Evolutionary conservation across 2,113 vertebrate genomes (phyloP).

Genomic region (Illadopsis cleaveri): DNA sequence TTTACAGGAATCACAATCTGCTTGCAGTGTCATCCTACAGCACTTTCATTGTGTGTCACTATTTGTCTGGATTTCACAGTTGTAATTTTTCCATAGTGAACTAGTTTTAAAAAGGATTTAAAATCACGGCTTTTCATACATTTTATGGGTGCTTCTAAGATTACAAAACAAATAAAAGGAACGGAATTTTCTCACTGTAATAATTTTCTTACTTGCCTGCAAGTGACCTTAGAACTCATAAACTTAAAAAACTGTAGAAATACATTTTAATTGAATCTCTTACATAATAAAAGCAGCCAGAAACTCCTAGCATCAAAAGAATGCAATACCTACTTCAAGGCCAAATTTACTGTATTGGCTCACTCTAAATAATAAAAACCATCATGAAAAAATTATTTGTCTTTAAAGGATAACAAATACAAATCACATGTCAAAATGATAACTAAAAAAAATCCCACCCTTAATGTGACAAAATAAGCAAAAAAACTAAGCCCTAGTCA

Average conservation of each 20-base stretch:
- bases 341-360: conserved; percentile 6
- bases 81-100: neutral
- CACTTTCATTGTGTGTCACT: neutral
- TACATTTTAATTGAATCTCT: neutral
- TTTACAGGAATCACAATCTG: neutral
- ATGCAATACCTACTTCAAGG: neutral
- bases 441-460: neutral
- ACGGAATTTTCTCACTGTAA: neutral
- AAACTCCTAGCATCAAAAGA: neutral
- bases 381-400: neutral
- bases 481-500: neutral
- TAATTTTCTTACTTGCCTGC: neutral
- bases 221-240: neutral
- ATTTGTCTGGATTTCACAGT: neutral
- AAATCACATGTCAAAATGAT: neutral
- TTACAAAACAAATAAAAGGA: neutral
- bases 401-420: conserved; percentile 20
- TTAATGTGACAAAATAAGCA: neutral
- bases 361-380: conserved; percentile 24
- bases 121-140: neutral
- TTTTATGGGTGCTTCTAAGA: neutral
- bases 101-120: neutral
- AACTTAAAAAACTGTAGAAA: neutral
- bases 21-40: neutral
- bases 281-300: neutral